Conservation (phyloP, 2,113 vertebrate genomes). For the Saguinus imperator region DNA sequence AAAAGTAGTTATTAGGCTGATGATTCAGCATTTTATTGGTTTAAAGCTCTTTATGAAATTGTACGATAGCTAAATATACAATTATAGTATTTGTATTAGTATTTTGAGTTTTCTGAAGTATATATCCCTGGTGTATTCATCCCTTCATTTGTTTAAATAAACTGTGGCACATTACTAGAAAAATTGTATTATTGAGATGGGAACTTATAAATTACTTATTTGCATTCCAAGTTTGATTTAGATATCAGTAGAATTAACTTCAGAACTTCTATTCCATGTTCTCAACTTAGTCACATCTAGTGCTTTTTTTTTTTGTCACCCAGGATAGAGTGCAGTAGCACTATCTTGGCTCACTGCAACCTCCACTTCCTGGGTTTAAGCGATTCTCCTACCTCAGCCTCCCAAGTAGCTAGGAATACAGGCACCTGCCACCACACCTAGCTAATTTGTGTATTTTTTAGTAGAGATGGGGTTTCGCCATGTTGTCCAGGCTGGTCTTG, state of each 20-base stretch:
- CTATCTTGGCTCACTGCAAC: too few relatives aligned
- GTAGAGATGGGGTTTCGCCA: too few relatives aligned
- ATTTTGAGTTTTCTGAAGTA: constrained; percentile 37
- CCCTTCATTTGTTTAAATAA: neutral
- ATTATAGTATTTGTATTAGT: neutral
- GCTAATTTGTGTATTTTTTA: too few relatives aligned
- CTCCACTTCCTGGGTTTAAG: too few relatives aligned
- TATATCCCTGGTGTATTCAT: neutral
- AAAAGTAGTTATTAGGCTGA: neutral
- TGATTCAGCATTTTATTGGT: constrained; percentile 1
- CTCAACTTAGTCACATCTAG: neutral
- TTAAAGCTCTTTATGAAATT: constrained; percentile 3
- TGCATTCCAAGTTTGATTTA: constrained; percentile 22
- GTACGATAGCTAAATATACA: neutral
- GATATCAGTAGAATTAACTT: constrained; percentile 44
- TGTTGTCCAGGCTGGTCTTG: too few relatives aligned
- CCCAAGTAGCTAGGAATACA: too few relatives aligned
- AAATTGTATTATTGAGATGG: neutral
- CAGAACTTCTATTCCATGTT: neutral
- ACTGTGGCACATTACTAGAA: neutral
- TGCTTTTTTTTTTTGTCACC: too few relatives aligned
- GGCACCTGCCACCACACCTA: too few relatives aligned
- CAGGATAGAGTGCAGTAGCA: too few relatives aligned
- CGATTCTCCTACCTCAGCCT: too few relatives aligned
- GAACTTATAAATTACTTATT: constrained; percentile 1